phyloP scores from a whole-genome alignment of 1,140 invertebrate species.

The Ostrea denselamellosa region DNA sequence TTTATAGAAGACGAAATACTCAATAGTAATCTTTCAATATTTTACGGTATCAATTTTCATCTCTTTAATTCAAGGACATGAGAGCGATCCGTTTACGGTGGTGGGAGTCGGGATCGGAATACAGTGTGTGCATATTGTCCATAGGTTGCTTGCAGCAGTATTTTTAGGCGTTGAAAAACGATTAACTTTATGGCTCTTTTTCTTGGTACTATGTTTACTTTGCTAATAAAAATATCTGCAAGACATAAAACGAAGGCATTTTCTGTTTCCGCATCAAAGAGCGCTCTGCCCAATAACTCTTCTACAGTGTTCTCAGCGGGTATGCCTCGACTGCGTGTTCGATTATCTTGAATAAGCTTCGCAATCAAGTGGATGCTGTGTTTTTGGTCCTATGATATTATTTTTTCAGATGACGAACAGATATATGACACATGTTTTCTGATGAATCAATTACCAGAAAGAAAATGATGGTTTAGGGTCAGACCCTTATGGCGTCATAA shows the following conservation, averaged over 20 bases:
- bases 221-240: slow-evolving; percentile 32
- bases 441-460: background rate
- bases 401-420: background rate
- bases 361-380: background rate
- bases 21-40: background rate
- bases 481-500: too few relatives aligned
- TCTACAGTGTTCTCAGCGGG: background rate
- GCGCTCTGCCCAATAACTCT: background rate
- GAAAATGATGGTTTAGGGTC: background rate
- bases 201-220: slow-evolving; percentile 23
- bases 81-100: background rate
- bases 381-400: background rate
- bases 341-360: background rate
- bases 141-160: background rate
- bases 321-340: background rate
- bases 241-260: slow-evolving; percentile 11
- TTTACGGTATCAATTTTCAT: background rate
- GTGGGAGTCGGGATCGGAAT: background rate
- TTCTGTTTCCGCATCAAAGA: slow-evolving; percentile 18
- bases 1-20: too few relatives aligned
- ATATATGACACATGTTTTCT: background rate
- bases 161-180: slow-evolving; percentile 7
- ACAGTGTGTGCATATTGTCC: background rate
- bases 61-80: background rate
- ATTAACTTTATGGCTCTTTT: slow-evolving; percentile 1